These are phyloP conservation scores for Pelobates fuscus DNA, from an alignment of 2,113 vertebrate species.

Conservation along the genomic window DNA sequence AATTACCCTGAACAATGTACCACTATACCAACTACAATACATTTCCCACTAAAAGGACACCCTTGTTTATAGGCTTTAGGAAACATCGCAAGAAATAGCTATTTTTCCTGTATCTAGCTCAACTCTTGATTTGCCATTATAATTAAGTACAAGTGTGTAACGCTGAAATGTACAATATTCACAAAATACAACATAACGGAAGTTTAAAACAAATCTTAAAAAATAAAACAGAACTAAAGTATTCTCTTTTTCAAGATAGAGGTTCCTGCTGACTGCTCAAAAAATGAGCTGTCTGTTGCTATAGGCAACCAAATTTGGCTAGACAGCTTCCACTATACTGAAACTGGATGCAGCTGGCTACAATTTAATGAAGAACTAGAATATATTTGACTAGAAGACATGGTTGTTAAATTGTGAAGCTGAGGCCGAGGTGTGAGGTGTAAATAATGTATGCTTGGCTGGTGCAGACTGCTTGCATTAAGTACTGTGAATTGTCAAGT, in stretches of 20 bases:
- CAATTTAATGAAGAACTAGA: constrained; percentile 30
- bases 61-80: too few species aligned
- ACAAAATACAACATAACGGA: too few species aligned
- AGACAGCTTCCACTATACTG: constrained; percentile 40
- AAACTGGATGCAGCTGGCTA: constrained; percentile 18
- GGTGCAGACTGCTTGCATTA: not conserved
- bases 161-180: too few species aligned
- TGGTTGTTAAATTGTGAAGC: not conserved
- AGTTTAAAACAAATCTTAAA: too few species aligned
- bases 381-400: constrained; percentile 23
- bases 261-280: constrained; percentile 52
- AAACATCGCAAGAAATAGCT: too few species aligned
- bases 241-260: constrained; percentile 48
- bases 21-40: too few species aligned
- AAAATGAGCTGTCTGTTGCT: constrained; percentile 51
- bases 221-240: too few species aligned
- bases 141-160: too few species aligned
- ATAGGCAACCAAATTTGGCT: constrained; percentile 45
- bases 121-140: too few species aligned
- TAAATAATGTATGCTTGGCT: constrained; percentile 8
- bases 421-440: not conserved
- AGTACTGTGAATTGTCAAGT: not conserved
- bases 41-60: too few species aligned
- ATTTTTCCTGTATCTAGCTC: too few species aligned
- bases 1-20: too few species aligned